Conservation (phyloP, 2,888 invertebrate genomes). For the Helicoverpa assulta region DNA sequence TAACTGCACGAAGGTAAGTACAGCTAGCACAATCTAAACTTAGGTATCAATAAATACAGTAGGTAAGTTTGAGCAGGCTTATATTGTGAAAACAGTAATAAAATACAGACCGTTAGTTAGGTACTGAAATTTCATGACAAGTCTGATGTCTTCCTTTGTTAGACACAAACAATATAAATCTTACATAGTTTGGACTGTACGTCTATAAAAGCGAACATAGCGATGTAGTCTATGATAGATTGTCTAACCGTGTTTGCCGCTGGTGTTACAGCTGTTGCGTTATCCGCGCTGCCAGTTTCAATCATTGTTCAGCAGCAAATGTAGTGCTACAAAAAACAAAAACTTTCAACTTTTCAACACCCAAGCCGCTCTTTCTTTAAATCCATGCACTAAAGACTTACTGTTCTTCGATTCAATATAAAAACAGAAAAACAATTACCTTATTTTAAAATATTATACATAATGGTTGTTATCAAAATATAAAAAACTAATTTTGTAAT, state of each 20-base stretch:
- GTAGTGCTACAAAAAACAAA: slow-evolving; percentile 65
- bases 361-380: slow-evolving; percentile 27
- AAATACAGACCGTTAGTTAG: no score
- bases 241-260: slow-evolving; percentile 67
- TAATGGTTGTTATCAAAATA: slow-evolving; percentile 82
- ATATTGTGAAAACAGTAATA: no score
- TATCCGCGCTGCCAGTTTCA: slow-evolving; percentile 81
- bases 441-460: slow-evolving; percentile 82
- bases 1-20: no score
- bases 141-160: no score
- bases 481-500: slow-evolving; percentile 83
- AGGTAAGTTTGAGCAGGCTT: no score
- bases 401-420: slow-evolving; percentile 51
- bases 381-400: slow-evolving; percentile 26
- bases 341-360: slow-evolving; percentile 41
- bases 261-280: slow-evolving; percentile 71
- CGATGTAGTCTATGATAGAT: slow-evolving; percentile 36
- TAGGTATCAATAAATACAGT: no score
- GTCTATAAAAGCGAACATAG: slow-evolving; percentile 15
- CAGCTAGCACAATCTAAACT: no score
- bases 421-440: slow-evolving; percentile 69
- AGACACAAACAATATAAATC: not conserved
- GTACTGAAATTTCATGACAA: no score
- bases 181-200: slow-evolving; percentile 9
- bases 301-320: slow-evolving; percentile 80